Evolutionary conservation across 2,113 vertebrate species (phyloP), one percentile per base, ranked within the genome.

Genomic region (Meriones unguiculatus): DNA sequence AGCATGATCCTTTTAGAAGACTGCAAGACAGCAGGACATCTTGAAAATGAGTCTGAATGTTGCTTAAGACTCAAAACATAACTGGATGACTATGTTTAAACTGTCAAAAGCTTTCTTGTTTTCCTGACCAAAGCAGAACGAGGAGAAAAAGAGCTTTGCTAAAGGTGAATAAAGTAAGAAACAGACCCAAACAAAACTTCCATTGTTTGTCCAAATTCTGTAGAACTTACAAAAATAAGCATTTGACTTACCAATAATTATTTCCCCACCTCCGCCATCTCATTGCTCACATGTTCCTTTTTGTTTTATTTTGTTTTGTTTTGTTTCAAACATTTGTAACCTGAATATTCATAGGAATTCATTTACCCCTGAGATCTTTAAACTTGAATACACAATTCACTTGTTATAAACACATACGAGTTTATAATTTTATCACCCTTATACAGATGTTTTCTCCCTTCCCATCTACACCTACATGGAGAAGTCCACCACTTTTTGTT

Each of bases 21-120:
- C 20, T 59, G 59, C 1, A 89, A 77, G 12, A 91, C 91, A 14
- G 5, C 30, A 64, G 59, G 41, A 57, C 30, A 88, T 85, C 95
- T 96, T 96, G 73, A 1, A 46, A 82, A 77, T 65, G 41, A 78
- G 22, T 59, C 62, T 85, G 41, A 87, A 46, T 59, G 10, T 77
- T 94, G 62, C 62, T 95, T 13, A 52, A 38, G 87, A 70, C 89
- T 94, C 73, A 89, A 82, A 69, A 41, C 76, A 30, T 54, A 77
- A 73, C 86, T 85, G 73, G 30, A 89, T 77, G 65, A 32, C 72
- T 92, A 76, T 50, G 32, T 89, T 96, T 88, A 75, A 97, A 85
- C 38, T 93, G 57, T 70, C 76, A 77, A 92, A 82, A 57, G 4
- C n/a, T 77, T 20, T 14, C 22, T 30, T 82, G 7, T 87, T 67